These are phyloP conservation scores for Thryonomys swinderianus DNA, from an alignment of 2,113 vertebrate genomes.

Conservation along the genomic window DNA sequence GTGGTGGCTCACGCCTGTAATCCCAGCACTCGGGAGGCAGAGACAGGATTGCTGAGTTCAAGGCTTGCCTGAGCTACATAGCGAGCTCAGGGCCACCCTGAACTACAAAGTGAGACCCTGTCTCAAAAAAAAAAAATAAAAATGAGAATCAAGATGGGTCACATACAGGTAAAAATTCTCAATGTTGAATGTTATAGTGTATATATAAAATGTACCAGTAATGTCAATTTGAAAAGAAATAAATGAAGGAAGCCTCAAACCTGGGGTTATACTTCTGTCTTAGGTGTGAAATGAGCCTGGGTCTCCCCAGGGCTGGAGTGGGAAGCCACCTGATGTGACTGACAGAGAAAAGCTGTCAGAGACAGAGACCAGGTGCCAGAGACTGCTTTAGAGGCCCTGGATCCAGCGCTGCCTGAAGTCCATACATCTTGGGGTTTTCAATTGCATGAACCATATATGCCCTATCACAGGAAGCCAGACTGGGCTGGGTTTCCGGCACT, in stretches of 20 bases:
- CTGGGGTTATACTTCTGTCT: neutral
- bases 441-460: rapidly evolving
- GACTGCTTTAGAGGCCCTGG: neutral
- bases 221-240: neutral
- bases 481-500: neutral
- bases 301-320: rapidly evolving
- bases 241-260: neutral
- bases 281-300: neutral
- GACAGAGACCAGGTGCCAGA: neutral
- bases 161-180: too few relatives aligned
- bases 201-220: too few relatives aligned
- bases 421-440: neutral
- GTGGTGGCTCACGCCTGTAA: too few relatives aligned
- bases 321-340: too few relatives aligned
- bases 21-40: too few relatives aligned
- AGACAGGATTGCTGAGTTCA: too few relatives aligned
- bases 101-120: too few relatives aligned
- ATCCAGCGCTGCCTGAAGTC: neutral
- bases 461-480: neutral
- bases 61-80: too few relatives aligned
- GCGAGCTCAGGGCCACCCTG: too few relatives aligned
- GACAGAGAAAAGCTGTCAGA: neutral
- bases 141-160: too few relatives aligned
- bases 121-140: too few relatives aligned
- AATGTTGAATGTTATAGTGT: too few relatives aligned